These are phyloP conservation scores for Chrysolina haemoptera DNA, from an alignment of 2,888 invertebrate species.

Conservation along the genomic window DNA sequence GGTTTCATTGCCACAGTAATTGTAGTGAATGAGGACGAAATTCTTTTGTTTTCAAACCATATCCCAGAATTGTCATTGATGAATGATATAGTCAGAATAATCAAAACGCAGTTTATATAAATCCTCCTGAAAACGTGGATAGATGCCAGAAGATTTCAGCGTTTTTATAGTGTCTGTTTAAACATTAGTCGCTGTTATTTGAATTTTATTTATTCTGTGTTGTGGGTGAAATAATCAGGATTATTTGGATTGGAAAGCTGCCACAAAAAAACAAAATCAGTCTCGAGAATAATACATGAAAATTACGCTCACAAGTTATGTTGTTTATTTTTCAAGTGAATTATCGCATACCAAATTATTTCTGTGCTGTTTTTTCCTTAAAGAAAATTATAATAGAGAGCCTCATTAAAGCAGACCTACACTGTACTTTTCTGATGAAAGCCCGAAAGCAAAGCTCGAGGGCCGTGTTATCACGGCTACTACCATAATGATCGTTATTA, in stretches of 20 bases:
- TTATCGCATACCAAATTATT: not conserved
- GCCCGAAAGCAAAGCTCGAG: too few species aligned
- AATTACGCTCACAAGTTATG: not conserved
- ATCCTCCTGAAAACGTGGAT: not conserved
- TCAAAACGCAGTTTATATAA: not conserved
- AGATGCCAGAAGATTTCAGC: not conserved
- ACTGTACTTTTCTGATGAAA: too few species aligned
- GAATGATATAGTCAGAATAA: too few species aligned
- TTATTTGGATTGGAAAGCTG: not conserved
- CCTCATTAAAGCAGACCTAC: too few species aligned
- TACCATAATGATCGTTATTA: too few species aligned
- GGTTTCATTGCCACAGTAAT: not conserved
- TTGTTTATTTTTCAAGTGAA: not conserved
- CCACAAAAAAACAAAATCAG: not conserved
- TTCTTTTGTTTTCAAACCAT: not conserved
- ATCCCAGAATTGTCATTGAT: too few species aligned
- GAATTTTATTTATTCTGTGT: not conserved
- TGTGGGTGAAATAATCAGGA: not conserved
- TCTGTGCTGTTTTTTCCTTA: not conserved
- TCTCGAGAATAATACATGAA: not conserved
- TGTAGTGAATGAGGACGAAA: not conserved
- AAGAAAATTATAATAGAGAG: too few species aligned
- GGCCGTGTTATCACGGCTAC: too few species aligned
- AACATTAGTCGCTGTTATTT: not conserved
- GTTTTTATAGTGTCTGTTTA: constrained; percentile 4